phyloP scores from a whole-genome alignment of 1,140 invertebrate genomes.

The Aphaenogaster floridana region DNA sequence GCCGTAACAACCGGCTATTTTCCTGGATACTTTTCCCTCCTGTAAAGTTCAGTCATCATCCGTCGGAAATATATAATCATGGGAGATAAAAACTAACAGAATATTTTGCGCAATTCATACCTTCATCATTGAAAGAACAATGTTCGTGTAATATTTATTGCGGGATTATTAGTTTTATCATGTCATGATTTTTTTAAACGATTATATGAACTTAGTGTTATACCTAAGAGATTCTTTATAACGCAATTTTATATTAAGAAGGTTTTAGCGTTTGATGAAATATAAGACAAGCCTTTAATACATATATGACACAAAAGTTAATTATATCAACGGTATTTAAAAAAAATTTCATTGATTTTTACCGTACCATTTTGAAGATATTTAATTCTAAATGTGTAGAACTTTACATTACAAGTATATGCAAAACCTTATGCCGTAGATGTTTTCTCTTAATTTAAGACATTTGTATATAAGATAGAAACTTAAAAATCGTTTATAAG shows the following conservation, averaged over 20 bases:
- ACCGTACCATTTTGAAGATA: no score
- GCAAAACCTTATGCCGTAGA: no score
- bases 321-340: no score
- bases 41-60: conserved; percentile 51
- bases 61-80: not conserved
- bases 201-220: not conserved
- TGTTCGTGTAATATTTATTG: conserved; percentile 8
- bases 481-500: no score
- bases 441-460: no score
- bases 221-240: not conserved
- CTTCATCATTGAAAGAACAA: not conserved
- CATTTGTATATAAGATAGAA: no score
- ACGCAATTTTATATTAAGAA: not conserved
- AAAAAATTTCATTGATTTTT: no score
- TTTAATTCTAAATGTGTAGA: no score
- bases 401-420: no score
- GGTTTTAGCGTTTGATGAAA: no score
- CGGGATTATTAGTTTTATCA: not conserved
- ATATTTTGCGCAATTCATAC: conserved; percentile 7
- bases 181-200: not conserved
- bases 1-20: conserved; percentile 57
- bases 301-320: no score
- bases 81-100: not conserved
- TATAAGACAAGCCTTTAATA: no score
- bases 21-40: conserved; percentile 53